Evolutionary conservation across 2,797 vertebrate genomes (phyloP).

Genomic region (Pangasius krempfi): DNA sequence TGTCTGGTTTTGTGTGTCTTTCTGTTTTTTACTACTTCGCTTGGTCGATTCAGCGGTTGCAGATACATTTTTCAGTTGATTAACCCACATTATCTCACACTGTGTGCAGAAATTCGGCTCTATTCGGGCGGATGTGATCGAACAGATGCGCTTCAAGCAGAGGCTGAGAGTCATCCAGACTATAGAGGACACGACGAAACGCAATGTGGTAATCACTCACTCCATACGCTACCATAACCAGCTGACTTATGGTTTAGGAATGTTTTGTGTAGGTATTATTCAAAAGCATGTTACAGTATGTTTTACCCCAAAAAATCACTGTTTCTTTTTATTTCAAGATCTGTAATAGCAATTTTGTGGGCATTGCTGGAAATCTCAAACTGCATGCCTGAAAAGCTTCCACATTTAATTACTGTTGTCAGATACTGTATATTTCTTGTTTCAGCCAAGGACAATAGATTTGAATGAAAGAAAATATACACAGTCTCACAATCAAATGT

Average conservation of each 20-base stretch:
- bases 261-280: background rate
- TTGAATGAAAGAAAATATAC: background rate
- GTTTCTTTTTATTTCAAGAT: background rate
- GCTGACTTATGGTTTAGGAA: background rate
- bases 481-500: background rate
- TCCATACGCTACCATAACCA: background rate
- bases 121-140: slow-evolving; percentile 93
- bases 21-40: background rate
- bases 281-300: background rate
- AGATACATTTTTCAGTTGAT: background rate
- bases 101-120: slow-evolving; percentile 90
- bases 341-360: background rate
- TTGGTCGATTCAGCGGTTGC: background rate
- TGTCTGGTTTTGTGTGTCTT: background rate
- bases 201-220: slow-evolving; percentile 86
- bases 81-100: background rate
- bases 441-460: background rate
- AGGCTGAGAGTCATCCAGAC: slow-evolving; percentile 96
- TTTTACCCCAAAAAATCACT: background rate
- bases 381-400: too few species aligned
- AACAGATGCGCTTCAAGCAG: slow-evolving; percentile 99
- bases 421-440: background rate
- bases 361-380: background rate
- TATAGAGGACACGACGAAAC: slow-evolving; percentile 95
- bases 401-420: background rate